These are phyloP conservation scores for Eumerus sabulonum DNA, from an alignment of 2,888 invertebrate species.

Conservation along the genomic window DNA sequence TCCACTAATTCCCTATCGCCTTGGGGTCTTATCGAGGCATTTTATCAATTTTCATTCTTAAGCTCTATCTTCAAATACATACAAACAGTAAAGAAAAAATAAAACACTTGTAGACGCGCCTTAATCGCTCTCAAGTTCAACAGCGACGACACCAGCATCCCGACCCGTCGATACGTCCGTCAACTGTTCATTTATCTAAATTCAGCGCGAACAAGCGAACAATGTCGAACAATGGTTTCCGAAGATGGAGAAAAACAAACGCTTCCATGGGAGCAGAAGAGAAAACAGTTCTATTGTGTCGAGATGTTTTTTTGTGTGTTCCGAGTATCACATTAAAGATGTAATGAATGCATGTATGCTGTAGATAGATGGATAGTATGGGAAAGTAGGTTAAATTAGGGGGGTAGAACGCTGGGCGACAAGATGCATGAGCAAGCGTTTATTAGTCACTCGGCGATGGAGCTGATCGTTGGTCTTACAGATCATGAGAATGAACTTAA, in stretches of 20 bases:
- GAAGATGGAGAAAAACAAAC: conserved; percentile 11
- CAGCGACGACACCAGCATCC: neutral
- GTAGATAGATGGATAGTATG: conserved; percentile 21
- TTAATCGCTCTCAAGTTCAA: conserved; percentile 54
- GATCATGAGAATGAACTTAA: neutral
- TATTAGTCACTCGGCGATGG: conserved; percentile 33
- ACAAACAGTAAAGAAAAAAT: too few relatives aligned
- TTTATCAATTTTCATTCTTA: neutral
- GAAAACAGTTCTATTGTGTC: conserved; percentile 21
- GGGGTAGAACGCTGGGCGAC: conserved; percentile 27
- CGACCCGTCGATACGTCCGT: conserved; percentile 13
- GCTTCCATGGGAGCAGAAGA: conserved; percentile 6
- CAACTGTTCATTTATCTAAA: conserved; percentile 38
- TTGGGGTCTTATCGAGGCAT: neutral
- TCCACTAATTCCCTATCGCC: neutral
- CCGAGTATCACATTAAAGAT: conserved; percentile 14
- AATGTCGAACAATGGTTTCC: conserved; percentile 22
- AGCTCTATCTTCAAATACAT: too few relatives aligned
- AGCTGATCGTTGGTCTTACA: too few relatives aligned
- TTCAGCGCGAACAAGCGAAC: conserved; percentile 7
- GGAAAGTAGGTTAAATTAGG: conserved; percentile 51
- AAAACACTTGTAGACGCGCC: neutral
- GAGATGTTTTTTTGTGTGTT: conserved; percentile 2
- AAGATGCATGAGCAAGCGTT: conserved; percentile 30
- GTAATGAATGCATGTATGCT: neutral